A percentile compares a stretch with the other conserved stretches of the same genome.
These are phyloP conservation scores for Tanypteryx hageni DNA, from an alignment of 2,888 invertebrate genomes.

Conservation along the genomic window DNA sequence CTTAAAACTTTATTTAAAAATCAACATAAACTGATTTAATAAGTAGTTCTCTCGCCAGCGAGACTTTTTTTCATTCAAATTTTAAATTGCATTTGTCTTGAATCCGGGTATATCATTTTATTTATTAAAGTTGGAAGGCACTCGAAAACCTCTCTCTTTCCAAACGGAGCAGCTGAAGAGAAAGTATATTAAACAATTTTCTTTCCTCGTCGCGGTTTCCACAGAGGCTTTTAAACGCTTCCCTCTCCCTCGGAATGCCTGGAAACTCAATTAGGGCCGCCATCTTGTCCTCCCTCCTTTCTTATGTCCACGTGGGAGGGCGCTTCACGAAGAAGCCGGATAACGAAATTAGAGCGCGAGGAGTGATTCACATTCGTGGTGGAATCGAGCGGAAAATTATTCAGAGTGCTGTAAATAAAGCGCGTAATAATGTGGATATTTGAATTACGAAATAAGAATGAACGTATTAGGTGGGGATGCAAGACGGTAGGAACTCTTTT, in stretches of 20 bases:
- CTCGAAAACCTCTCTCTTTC: no score
- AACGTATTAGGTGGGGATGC: background rate
- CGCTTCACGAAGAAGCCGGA: background rate
- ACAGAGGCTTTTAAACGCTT: background rate
- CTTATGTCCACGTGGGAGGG: slow-evolving; percentile 19
- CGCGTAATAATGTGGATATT: background rate
- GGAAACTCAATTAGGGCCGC: background rate
- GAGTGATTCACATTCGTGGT: background rate
- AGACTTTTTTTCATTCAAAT: no score
- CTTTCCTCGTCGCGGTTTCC: slow-evolving; percentile 4
- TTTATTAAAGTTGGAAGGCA: no score
- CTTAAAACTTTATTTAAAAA: no score
- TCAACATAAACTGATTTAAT: no score
- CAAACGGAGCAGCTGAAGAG: no score
- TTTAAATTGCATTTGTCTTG: no score
- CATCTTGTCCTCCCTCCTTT: background rate
- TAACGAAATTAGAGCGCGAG: slow-evolving; percentile 4
- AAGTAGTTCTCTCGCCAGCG: no score
- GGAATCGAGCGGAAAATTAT: slow-evolving; percentile 24
- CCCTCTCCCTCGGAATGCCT: background rate
- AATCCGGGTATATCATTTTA: no score
- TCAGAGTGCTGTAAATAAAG: background rate
- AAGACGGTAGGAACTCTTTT: background rate
- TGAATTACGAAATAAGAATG: background rate
- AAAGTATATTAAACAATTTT: background rate